These are phyloP conservation scores for Herminia tarsipennalis DNA, from an alignment of 2,888 invertebrate species.

Conservation along the genomic window DNA sequence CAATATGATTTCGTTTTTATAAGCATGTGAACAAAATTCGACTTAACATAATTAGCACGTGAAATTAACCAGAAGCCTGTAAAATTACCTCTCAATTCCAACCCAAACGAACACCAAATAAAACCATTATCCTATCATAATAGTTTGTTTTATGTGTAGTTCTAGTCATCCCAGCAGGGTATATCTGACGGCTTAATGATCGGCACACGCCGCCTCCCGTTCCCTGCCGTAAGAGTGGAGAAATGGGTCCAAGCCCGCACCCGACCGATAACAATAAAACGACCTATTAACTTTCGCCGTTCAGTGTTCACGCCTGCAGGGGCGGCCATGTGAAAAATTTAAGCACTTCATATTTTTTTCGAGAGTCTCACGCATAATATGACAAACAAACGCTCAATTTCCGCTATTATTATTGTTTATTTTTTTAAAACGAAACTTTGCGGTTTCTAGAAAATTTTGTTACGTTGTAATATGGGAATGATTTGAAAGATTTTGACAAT, in stretches of 20 bases:
- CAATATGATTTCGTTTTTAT: too few species aligned
- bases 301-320: slow-evolving; percentile 42
- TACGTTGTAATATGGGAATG: too few species aligned
- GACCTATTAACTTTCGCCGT: slow-evolving; percentile 68
- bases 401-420: too few species aligned
- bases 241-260: slow-evolving; percentile 41
- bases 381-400: too few species aligned
- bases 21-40: too few species aligned
- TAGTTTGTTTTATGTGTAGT: slow-evolving; percentile 34
- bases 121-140: slow-evolving; percentile 19
- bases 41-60: too few species aligned
- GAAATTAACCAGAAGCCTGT: too few species aligned
- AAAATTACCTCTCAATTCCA: too few species aligned
- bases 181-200: slow-evolving; percentile 66
- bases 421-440: too few species aligned
- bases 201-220: slow-evolving; percentile 69
- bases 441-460: too few species aligned
- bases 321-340: slow-evolving; percentile 21
- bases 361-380: too few species aligned
- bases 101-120: neutral
- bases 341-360: neutral
- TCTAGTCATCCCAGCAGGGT: slow-evolving; percentile 47
- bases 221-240: slow-evolving; percentile 34
- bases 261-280: slow-evolving; percentile 73
- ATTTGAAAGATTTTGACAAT: too few species aligned